Percentiles rank a stretch among this genome's conserved stretches.
Evolutionary conservation across 2,888 invertebrate species (phyloP).

Genomic region (Calameuta filiformis): DNA sequence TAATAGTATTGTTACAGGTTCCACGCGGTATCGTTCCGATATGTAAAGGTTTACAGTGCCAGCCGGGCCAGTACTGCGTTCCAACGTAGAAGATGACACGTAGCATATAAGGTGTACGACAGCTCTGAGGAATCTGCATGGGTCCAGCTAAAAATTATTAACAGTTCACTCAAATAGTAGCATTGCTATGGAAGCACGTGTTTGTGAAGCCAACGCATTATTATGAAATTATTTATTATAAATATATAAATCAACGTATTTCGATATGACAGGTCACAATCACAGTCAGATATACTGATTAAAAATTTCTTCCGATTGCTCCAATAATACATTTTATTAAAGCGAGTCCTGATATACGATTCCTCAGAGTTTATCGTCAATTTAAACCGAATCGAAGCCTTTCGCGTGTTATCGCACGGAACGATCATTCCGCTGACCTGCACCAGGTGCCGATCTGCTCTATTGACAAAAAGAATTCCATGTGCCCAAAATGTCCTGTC

Average conservation of each 20-base stretch:
- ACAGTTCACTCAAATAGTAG: neutral
- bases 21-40: neutral
- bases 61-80: neutral
- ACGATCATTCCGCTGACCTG: neutral
- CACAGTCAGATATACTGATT: neutral
- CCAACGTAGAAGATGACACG: neutral
- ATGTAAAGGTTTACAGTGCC: neutral
- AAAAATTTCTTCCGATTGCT: neutral
- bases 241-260: neutral
- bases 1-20: conserved; percentile 40
- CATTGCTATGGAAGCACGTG: neutral
- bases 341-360: neutral
- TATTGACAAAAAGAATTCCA: neutral
- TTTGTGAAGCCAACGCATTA: neutral
- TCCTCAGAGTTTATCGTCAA: neutral
- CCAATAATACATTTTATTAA: neutral
- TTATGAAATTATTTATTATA: neutral
- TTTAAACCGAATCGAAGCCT: neutral
- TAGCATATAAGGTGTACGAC: too few relatives aligned
- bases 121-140: neutral
- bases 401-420: neutral
- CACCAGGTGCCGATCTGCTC: neutral
- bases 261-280: neutral
- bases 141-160: neutral
- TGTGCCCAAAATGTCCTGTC: neutral